These are phyloP conservation scores for Halcyon leucocephala DNA, from an alignment of 2,797 vertebrate genomes.

Conservation along the genomic window DNA sequence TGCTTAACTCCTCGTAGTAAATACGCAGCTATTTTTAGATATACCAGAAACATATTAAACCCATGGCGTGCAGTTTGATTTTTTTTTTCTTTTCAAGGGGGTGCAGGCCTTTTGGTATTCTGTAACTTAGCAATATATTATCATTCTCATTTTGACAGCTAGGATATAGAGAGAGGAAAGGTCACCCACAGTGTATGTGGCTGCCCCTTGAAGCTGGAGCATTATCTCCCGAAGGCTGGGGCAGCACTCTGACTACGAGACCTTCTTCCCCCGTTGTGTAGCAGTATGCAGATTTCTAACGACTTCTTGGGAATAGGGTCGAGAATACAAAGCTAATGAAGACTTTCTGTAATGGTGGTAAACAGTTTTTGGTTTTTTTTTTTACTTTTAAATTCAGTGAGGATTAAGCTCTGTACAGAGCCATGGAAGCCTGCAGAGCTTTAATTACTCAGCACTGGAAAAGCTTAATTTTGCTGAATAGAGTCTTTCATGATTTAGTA, in stretches of 20 bases:
- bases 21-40: background rate
- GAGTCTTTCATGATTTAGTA: background rate
- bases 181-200: background rate
- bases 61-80: no score
- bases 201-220: background rate
- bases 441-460: constrained; percentile 42
- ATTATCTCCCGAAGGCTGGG: background rate
- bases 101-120: background rate
- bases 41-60: background rate
- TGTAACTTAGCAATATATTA: background rate
- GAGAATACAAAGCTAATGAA: background rate
- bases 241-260: background rate
- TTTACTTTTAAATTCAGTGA: background rate
- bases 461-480: constrained; percentile 1
- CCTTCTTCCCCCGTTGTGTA: background rate
- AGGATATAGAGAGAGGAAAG: background rate
- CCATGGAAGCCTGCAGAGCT: background rate
- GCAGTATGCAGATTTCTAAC: background rate
- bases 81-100: background rate
- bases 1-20: background rate
- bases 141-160: background rate
- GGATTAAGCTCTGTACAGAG: background rate
- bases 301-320: background rate
- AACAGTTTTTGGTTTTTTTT: background rate
- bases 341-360: background rate